Percentiles rank a stretch among this genome's conserved stretches.
Evolutionary conservation across 2,888 invertebrate species (phyloP).

Genomic region (Steinernema scapterisci): DNA sequence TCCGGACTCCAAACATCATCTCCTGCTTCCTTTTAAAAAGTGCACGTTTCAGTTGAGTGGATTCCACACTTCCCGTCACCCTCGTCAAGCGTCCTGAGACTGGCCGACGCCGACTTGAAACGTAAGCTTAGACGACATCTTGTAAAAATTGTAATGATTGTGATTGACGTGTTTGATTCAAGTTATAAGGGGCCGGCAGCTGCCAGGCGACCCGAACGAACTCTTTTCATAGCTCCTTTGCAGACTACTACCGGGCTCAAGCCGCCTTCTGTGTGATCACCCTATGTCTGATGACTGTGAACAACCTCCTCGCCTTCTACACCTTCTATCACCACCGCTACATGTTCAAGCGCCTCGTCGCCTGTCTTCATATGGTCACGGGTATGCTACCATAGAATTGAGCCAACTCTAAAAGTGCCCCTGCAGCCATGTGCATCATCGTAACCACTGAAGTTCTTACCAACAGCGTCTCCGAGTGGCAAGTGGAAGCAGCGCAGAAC

Average conservation of each 20-base stretch:
- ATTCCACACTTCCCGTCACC: slow-evolving; percentile 67
- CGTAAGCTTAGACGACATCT: slow-evolving; percentile 46
- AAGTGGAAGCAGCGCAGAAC: slow-evolving; percentile 51
- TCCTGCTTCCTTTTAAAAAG: neutral
- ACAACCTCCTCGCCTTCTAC: slow-evolving; percentile 62
- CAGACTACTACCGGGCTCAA: slow-evolving; percentile 66
- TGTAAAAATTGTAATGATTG: neutral
- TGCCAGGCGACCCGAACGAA: no score
- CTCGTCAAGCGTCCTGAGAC: slow-evolving; percentile 52
- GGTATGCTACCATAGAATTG: slow-evolving; percentile 47
- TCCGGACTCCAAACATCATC: no score
- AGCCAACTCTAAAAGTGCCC: no score
- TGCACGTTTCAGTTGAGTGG: slow-evolving; percentile 59
- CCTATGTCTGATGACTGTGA: slow-evolving; percentile 53
- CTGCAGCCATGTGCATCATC: slow-evolving; percentile 54
- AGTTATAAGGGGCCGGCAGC: no score
- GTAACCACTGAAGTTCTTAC: slow-evolving; percentile 61
- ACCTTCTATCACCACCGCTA: slow-evolving; percentile 64
- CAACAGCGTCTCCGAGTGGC: slow-evolving; percentile 63
- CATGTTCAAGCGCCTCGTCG: slow-evolving; percentile 64
- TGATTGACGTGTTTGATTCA: slow-evolving; percentile 4
- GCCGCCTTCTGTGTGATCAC: slow-evolving; percentile 61
- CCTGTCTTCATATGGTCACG: slow-evolving; percentile 51
- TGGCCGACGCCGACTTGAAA: slow-evolving; percentile 61
- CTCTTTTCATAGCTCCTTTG: no score